phyloP scores from a whole-genome alignment of 2,113 vertebrate species.

The Antechinus stuartii region DNA sequence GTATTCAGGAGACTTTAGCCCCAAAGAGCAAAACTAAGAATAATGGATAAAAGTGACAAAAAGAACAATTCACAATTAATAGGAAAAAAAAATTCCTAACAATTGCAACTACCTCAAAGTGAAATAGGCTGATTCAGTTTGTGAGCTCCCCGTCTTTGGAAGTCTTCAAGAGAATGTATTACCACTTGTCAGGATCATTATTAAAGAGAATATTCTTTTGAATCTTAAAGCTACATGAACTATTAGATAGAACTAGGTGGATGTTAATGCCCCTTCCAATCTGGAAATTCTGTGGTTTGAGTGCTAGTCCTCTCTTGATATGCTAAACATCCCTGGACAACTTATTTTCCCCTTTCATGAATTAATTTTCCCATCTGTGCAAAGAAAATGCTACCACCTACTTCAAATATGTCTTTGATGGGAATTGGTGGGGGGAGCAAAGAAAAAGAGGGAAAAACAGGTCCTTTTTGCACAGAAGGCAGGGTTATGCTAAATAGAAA shows the following conservation, averaged over 20 bases:
- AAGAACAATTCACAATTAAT: background rate
- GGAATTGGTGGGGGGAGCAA: background rate
- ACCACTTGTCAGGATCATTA: background rate
- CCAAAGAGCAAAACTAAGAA: background rate
- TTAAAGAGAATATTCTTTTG: background rate
- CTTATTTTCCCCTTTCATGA: background rate
- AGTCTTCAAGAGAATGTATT: background rate
- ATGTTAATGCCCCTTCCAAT: background rate
- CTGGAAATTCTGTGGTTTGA: background rate
- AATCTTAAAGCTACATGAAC: background rate
- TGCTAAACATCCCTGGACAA: background rate
- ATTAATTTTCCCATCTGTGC: constrained; percentile 24
- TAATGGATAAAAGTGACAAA: background rate
- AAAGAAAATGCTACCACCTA: constrained; percentile 35
- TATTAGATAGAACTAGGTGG: background rate
- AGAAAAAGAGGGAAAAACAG: constrained; percentile 10
- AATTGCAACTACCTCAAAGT: background rate
- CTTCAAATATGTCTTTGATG: constrained; percentile 21
- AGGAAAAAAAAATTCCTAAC: background rate
- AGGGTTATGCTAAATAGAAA: constrained; percentile 40
- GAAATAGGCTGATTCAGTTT: background rate
- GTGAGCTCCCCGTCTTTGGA: background rate
- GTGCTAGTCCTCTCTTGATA: background rate
- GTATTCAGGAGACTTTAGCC: background rate
- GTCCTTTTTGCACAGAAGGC: constrained; percentile 37